These are phyloP conservation scores for Leptinotarsa haldemani DNA, from an alignment of 2,888 invertebrate species.

Conservation along the genomic window DNA sequence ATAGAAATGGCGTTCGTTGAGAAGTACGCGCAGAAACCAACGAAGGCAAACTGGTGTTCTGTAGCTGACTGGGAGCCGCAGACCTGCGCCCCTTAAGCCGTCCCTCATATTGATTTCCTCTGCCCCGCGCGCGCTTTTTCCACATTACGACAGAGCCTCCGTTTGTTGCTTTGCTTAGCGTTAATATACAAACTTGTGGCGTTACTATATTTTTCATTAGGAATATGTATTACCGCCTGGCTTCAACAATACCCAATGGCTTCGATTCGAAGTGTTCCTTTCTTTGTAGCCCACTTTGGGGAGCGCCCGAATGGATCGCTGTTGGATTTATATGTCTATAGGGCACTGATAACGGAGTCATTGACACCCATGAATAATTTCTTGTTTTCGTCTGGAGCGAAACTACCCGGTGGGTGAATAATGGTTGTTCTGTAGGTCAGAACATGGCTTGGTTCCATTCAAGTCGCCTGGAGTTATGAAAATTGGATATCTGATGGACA, in stretches of 20 bases:
- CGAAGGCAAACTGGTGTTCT: slow-evolving; percentile 70
- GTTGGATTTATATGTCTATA: neutral
- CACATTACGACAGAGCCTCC: slow-evolving; percentile 47
- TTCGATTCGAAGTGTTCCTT: neutral
- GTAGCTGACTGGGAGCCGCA: slow-evolving; percentile 67
- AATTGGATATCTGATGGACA: no score
- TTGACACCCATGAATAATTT: slow-evolving; percentile 19
- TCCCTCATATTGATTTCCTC: slow-evolving; percentile 66
- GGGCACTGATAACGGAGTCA: slow-evolving; percentile 12
- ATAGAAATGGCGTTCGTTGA: slow-evolving; percentile 13
- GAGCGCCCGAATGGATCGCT: neutral
- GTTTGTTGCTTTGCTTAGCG: slow-evolving; percentile 54
- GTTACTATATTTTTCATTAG: slow-evolving; percentile 30
- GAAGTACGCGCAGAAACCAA: slow-evolving; percentile 56
- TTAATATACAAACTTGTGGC: slow-evolving; percentile 42
- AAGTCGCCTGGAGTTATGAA: no score
- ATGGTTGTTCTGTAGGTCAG: neutral
- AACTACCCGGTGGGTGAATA: neutral
- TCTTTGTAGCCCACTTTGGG: neutral
- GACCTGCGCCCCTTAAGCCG: slow-evolving; percentile 65
- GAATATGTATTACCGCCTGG: slow-evolving; percentile 7
- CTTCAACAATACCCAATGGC: neutral
- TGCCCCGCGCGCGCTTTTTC: slow-evolving; percentile 58
- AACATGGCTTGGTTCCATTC: neutral
- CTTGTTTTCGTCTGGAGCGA: slow-evolving; percentile 1